Percentiles rank a stretch among this genome's conserved stretches.
These are phyloP conservation scores for Cydia pomonella DNA, from an alignment of 1,140 invertebrate species.

Conservation along the genomic window DNA sequence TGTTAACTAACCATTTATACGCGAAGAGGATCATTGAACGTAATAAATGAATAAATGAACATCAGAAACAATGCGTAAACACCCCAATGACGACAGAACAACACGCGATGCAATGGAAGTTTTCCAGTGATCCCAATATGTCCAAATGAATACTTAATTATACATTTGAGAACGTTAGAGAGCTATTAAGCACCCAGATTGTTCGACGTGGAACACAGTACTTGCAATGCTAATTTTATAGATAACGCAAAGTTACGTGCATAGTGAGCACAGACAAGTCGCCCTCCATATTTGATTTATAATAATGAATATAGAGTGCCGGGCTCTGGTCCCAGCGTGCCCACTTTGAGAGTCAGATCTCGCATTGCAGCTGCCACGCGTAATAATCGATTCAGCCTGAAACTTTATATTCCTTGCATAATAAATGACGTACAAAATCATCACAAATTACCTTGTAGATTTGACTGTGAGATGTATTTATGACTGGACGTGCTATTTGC, in stretches of 20 bases:
- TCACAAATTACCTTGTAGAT: conserved; percentile 79
- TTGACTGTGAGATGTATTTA: conserved; percentile 79
- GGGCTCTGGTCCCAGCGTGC: conserved; percentile 47
- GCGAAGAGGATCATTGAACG: conserved; percentile 17
- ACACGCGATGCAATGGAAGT: conserved; percentile 23
- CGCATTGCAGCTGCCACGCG: conserved; percentile 66
- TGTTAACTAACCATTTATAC: conserved; percentile 27
- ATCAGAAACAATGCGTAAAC: conserved; percentile 16
- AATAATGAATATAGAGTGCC: conserved; percentile 58
- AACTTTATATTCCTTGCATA: conserved; percentile 80
- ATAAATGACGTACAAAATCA: conserved; percentile 79
- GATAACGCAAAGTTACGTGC: conserved; percentile 66
- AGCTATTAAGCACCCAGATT: conserved; percentile 29
- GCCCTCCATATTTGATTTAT: conserved; percentile 58
- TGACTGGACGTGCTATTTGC: conserved; percentile 48
- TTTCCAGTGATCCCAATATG: conserved; percentile 26
- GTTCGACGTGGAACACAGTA: conserved; percentile 34
- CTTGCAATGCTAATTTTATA: conserved; percentile 64
- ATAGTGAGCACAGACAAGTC: conserved; percentile 49
- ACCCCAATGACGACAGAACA: conserved; percentile 8
- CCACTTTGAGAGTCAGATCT: conserved; percentile 69
- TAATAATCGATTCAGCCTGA: conserved; percentile 66
- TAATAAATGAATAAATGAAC: conserved; percentile 22
- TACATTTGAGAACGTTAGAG: conserved; percentile 12
- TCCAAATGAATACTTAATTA: conserved; percentile 29